A percentile compares a stretch with the other conserved stretches of the same genome.
phyloP scores from a whole-genome alignment of 2,888 invertebrate genomes.

The Proisotoma minuta region DNA sequence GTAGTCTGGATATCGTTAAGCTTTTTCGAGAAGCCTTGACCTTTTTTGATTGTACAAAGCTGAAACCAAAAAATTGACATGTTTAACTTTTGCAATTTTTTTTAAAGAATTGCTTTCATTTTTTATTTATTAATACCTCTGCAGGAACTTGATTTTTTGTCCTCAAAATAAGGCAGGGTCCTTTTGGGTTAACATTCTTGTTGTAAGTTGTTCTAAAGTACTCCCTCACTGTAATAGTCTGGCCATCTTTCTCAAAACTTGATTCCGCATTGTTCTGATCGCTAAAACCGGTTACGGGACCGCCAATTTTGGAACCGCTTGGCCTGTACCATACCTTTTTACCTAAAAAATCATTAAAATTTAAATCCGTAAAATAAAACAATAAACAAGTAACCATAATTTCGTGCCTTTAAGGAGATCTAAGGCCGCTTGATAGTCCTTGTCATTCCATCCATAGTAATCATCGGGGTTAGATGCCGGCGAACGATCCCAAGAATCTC shows the following conservation, averaged over 20 bases:
- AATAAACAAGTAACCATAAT: no score
- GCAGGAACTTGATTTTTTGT: constrained; percentile 21
- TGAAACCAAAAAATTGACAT: constrained; percentile 5
- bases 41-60: constrained; percentile 36
- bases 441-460: no score
- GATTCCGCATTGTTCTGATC: not conserved
- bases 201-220: constrained; percentile 19
- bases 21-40: constrained; percentile 35
- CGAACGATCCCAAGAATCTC: no score
- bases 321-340: constrained; percentile 15
- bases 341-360: constrained; percentile 10
- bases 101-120: not conserved
- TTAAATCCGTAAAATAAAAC: no score
- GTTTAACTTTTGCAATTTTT: not conserved
- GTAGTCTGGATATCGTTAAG: constrained; percentile 32
- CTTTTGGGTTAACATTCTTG: constrained; percentile 10
- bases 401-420: no score
- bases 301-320: not conserved
- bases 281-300: not conserved
- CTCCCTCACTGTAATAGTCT: constrained; percentile 12
- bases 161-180: constrained; percentile 10
- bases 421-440: no score
- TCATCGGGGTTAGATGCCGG: no score
- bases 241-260: constrained; percentile 9
- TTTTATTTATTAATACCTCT: constrained; percentile 17